Evolutionary conservation across 2,797 vertebrate genomes (phyloP).

Genomic region (Carcharodon carcharias): DNA sequence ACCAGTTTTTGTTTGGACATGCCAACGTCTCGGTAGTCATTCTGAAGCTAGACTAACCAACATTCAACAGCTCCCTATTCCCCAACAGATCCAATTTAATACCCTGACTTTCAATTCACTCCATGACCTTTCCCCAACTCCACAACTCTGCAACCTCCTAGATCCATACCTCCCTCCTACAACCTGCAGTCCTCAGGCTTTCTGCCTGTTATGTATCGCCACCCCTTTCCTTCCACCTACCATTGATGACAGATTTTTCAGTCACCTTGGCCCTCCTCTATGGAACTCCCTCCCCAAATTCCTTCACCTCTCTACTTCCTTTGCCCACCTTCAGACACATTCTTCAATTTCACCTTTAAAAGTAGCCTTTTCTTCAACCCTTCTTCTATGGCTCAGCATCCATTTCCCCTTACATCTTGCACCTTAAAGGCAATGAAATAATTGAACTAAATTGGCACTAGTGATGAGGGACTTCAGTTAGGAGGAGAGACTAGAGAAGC

Average conservation of each 20-base stretch:
- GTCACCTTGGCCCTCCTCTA: not conserved
- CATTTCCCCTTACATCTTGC: not conserved
- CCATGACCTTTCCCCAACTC: not conserved
- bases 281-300: not conserved
- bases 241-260: not conserved
- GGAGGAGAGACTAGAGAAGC: not conserved
- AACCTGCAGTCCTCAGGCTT: not conserved
- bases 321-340: not conserved
- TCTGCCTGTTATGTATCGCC: not conserved
- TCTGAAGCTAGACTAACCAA: too few species aligned
- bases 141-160: not conserved
- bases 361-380: not conserved
- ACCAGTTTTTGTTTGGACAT: too few species aligned
- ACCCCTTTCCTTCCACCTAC: not conserved
- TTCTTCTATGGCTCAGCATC: not conserved
- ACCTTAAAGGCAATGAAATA: not conserved
- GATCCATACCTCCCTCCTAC: not conserved
- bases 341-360: not conserved
- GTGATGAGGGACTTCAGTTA: not conserved
- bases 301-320: not conserved
- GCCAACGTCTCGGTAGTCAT: too few species aligned
- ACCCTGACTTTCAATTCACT: not conserved
- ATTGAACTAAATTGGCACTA: not conserved
- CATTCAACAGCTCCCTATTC: not conserved
- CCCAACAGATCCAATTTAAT: not conserved